Evolutionary conservation across 1,140 invertebrate genomes (phyloP).

Genomic region (Trachymyrmex septentrionalis): DNA sequence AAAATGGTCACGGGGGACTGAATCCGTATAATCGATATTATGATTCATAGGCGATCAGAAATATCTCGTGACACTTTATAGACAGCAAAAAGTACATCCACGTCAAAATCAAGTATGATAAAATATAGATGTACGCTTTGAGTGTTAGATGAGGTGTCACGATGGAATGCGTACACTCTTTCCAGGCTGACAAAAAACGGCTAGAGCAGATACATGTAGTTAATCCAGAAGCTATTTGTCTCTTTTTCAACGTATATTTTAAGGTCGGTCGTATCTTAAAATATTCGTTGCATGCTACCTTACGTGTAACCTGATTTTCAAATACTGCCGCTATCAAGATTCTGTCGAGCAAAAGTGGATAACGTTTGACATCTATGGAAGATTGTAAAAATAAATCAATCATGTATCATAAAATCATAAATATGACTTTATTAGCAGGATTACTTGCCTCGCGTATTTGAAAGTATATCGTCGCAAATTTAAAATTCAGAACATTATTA

Average conservation of each 20-base stretch:
- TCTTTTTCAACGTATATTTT: conserved; percentile 58
- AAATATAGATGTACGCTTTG: conserved; percentile 39
- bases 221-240: conserved; percentile 42
- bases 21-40: conserved; percentile 18
- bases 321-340: conserved; percentile 41
- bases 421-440: background rate
- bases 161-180: conserved; percentile 27
- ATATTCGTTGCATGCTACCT: conserved; percentile 58
- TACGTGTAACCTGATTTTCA: conserved; percentile 59
- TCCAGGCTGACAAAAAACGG: conserved; percentile 22
- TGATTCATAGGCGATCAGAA: conserved; percentile 27
- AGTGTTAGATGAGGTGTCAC: conserved; percentile 32
- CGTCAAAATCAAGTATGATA: conserved; percentile 31
- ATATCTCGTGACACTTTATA: conserved; percentile 27
- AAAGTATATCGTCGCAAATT: background rate
- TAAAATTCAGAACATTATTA: background rate
- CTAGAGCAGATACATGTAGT: background rate
- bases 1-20: background rate
- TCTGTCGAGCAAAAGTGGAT: conserved; percentile 34
- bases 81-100: conserved; percentile 1
- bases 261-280: conserved; percentile 32
- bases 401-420: background rate
- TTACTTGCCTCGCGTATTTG: background rate
- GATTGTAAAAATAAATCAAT: conserved; percentile 33
- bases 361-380: conserved; percentile 38